Evolutionary conservation across 2,888 invertebrate species (phyloP).

Genomic region (Dioctria rufipes): DNA sequence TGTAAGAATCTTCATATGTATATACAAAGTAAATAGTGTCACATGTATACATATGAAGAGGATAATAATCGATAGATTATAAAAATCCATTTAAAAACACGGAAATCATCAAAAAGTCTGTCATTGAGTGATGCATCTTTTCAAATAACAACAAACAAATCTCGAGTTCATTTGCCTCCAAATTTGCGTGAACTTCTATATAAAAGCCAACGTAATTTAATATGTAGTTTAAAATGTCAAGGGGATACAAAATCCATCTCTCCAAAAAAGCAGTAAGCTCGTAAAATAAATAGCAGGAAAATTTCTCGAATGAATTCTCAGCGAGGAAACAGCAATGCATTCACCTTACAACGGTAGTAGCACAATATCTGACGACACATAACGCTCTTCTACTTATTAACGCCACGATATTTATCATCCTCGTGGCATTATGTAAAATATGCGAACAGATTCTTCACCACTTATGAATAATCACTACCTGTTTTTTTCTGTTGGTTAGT

Average conservation of each 20-base stretch:
- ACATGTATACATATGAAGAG: too few species aligned
- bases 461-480: conserved; percentile 13
- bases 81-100: too few species aligned
- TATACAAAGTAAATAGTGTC: too few species aligned
- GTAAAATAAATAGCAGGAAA: neutral
- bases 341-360: conserved; percentile 30
- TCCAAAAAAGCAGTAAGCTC: conserved; percentile 4
- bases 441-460: conserved; percentile 9
- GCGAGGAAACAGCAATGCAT: neutral
- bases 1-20: too few species aligned
- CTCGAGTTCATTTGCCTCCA: conserved; percentile 34
- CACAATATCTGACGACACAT: conserved; percentile 8
- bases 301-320: neutral
- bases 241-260: conserved; percentile 17
- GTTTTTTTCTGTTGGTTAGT: conserved; percentile 23
- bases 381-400: neutral
- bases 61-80: too few species aligned
- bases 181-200: neutral
- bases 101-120: too few species aligned
- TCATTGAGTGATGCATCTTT: too few species aligned
- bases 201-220: neutral
- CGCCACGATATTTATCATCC: conserved; percentile 25
- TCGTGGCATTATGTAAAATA: conserved; percentile 44
- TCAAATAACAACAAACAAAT: too few species aligned
- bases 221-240: conserved; percentile 24